A percentile compares a stretch with the other conserved stretches of the same genome.
Conservation (phyloP, 2,797 vertebrate species). For the Lindbergichthys nudifrons region DNA sequence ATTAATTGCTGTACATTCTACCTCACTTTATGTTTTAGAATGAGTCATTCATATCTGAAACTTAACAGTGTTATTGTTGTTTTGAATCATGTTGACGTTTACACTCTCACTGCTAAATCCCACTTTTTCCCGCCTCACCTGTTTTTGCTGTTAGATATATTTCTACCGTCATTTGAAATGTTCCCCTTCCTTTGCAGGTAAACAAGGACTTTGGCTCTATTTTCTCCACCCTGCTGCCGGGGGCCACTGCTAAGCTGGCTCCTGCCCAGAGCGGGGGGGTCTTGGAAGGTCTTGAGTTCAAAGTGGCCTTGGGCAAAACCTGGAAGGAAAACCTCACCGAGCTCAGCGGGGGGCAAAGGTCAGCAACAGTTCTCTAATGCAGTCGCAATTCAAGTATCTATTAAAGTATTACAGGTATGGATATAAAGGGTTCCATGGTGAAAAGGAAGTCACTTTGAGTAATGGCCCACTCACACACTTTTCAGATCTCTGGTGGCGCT, state of each 20-base stretch:
- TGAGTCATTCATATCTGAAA: no score
- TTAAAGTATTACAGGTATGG: not conserved
- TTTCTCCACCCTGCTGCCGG: conserved; percentile 94
- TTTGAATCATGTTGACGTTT: no score
- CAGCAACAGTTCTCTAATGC: conserved; percentile 19
- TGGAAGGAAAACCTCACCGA: conserved; percentile 99
- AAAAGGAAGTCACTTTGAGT: not conserved
- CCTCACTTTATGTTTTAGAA: no score
- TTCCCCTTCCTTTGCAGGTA: conserved; percentile 82
- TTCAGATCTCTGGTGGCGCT: conserved; percentile 94
- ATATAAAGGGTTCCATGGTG: not conserved
- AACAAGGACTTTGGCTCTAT: conserved; percentile 97
- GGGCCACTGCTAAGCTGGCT: conserved; percentile 90
- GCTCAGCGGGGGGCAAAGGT: conserved; percentile 98
- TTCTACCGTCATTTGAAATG: not conserved
- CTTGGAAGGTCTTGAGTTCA: conserved; percentile 93
- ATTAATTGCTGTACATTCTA: no score
- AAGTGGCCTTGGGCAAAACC: conserved; percentile 92
- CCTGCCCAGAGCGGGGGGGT: conserved; percentile 83
- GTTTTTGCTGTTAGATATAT: no score
- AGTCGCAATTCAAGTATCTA: not conserved
- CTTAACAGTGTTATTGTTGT: no score
- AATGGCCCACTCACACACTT: not conserved
- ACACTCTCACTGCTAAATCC: no score
- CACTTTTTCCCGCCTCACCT: no score